Evolutionary conservation across 53 echinoderm and acorn worm species (phyloP), one percentile per base, ranked within the genome.

Genomic region (Stichopus horrens): DNA sequence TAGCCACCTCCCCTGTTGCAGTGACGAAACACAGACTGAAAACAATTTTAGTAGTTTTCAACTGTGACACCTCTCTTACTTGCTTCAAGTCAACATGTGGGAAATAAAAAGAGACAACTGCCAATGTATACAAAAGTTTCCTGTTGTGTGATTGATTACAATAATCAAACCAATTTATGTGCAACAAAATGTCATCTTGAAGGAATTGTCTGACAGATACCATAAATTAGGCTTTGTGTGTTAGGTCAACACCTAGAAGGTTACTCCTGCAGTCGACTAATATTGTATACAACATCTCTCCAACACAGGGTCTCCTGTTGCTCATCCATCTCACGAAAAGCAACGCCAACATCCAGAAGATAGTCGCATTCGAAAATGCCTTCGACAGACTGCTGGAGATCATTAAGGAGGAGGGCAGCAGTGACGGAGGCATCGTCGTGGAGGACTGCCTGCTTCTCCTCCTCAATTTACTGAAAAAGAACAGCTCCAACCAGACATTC

Each of bases 321-420:
- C 88, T 98, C 52, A 96, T 92, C 8, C 95, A 94, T 52, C 89
- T 98, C 8, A 98, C 98, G 37, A 96, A 96, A 74, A 89, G 93
- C 51, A 98, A 98, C 73, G 98, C 98, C 86, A 95, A 94, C 91
- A 98, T 96, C 86, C 98, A 98, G 91, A 98, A 98, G 92, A 98
- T 98, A 59, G 98, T 98, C 58, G 98, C 98, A 78, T 98, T 98
- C 90, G 98, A 98, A 93, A 98, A 96, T 77, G 98, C 98, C 84
- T 98, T 98, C 89, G 98, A 98, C 71, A 86, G 92, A 58, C 93
- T 98, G 4, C 90, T 98, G 57, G 93, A 94, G 93, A 98, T 98
- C 91, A 98, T 98, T 87, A 86, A 91, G 53, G 98, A 98, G 85
- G 98, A 98, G 82, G 98, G 98, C 5, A 90, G 83, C 23, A 98